phyloP scores from a whole-genome alignment of 1,140 invertebrate genomes.

The Drosophila sulfurigaster region DNA sequence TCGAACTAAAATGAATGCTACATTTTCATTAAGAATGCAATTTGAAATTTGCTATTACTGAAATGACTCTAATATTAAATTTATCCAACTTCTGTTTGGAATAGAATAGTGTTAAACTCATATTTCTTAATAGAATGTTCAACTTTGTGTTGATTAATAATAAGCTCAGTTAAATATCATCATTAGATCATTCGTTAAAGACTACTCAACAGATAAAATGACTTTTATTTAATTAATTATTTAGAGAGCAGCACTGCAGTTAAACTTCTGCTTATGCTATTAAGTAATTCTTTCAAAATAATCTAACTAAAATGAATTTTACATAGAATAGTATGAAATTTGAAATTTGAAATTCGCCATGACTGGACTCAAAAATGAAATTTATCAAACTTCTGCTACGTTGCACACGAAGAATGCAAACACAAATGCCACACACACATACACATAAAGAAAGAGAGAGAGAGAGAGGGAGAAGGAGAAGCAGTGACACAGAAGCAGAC shows the following conservation, averaged over 20 bases:
- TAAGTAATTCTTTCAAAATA: neutral
- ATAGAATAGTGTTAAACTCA: no score
- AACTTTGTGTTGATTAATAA: no score
- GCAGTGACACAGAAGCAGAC: conserved; percentile 37
- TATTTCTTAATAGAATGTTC: no score
- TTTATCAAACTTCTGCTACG: conserved; percentile 74
- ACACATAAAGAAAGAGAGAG: conserved; percentile 1
- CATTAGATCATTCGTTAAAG: no score
- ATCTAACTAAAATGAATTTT: neutral
- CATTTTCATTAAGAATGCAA: no score
- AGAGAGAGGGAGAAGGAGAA: conserved; percentile 1
- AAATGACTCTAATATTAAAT: no score
- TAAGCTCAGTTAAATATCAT: no score
- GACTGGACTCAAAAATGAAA: conserved; percentile 54
- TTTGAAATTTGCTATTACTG: conserved; percentile 21
- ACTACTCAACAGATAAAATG: no score
- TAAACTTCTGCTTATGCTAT: neutral
- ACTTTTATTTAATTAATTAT: no score
- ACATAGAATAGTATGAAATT: neutral
- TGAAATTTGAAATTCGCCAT: conserved; percentile 45
- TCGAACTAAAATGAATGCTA: neutral
- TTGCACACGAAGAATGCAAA: conserved; percentile 44
- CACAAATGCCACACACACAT: conserved; percentile 12
- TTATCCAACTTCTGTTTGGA: no score
- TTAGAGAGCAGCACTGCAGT: neutral